Evolutionary conservation across 2,888 invertebrate species (phyloP).

Genomic region (Peribatodes rhomboidaria): DNA sequence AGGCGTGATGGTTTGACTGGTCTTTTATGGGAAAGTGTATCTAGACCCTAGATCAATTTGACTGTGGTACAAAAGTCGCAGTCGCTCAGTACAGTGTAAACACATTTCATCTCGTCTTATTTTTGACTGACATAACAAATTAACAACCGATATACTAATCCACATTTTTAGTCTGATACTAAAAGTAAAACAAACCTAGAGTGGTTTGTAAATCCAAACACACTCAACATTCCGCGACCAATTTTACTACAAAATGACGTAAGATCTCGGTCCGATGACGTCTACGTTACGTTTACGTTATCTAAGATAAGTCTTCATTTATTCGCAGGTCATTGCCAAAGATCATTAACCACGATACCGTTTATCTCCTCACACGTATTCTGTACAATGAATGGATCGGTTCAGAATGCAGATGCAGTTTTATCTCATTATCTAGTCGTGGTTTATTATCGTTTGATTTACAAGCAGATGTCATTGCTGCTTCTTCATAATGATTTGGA

Average conservation of each 20-base stretch:
- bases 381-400: conserved; percentile 2
- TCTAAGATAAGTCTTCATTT: conserved; percentile 20
- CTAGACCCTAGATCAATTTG: too few species aligned
- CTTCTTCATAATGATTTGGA: not conserved
- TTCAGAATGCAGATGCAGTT: not conserved
- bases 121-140: too few species aligned
- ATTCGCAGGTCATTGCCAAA: conserved; percentile 31
- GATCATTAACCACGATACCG: conserved; percentile 30
- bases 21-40: not conserved
- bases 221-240: not conserved
- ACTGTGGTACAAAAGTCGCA: too few species aligned
- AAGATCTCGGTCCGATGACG: conserved; percentile 11
- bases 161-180: too few species aligned
- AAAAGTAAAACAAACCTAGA: not conserved
- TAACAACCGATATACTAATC: too few species aligned
- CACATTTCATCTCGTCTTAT: too few species aligned
- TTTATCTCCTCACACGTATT: conserved; percentile 23
- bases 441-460: not conserved
- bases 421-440: not conserved
- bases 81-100: too few species aligned
- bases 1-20: not conserved
- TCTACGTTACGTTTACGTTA: not conserved
- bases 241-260: conserved; percentile 6
- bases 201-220: conserved; percentile 4
- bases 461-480: not conserved